These are phyloP conservation scores for Gambelia wislizenii DNA, from an alignment of 2,797 vertebrate species.

Conservation along the genomic window DNA sequence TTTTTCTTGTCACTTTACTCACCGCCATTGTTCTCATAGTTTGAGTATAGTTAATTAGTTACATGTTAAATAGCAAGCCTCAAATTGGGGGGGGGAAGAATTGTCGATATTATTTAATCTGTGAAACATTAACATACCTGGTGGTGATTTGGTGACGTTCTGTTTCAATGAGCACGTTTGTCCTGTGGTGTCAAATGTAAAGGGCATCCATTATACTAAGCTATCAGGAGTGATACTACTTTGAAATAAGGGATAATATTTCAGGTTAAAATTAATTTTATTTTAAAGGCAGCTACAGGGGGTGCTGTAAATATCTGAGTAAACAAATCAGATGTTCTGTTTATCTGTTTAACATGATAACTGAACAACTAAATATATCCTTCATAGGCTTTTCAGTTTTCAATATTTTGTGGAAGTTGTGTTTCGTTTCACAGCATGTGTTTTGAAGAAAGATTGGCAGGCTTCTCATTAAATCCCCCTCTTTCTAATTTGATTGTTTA, in stretches of 20 bases:
- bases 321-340: not conserved
- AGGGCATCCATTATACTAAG: not conserved
- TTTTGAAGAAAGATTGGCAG: slow-evolving; percentile 23
- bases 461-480: slow-evolving; percentile 39
- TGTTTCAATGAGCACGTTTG: not conserved
- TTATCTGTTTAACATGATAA: not conserved
- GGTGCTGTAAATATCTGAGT: not conserved
- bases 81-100: slow-evolving; percentile 6
- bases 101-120: not conserved
- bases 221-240: not conserved
- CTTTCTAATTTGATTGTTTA: slow-evolving; percentile 29
- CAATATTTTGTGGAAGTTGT: slow-evolving; percentile 16
- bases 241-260: not conserved
- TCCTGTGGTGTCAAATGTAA: not conserved
- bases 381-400: not conserved
- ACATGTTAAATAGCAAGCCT: slow-evolving; percentile 8
- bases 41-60: slow-evolving; percentile 15
- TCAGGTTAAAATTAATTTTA: not conserved
- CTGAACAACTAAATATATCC: slow-evolving; percentile 10
- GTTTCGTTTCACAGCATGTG: not conserved
- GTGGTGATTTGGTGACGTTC: not conserved
- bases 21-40: slow-evolving; percentile 7
- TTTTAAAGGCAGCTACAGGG: not conserved
- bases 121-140: not conserved
- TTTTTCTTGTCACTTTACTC: not conserved